Evolutionary conservation across 2,888 invertebrate species (phyloP), one percentile per base, ranked within the genome.

Genomic region (Apodemia duryi): DNA sequence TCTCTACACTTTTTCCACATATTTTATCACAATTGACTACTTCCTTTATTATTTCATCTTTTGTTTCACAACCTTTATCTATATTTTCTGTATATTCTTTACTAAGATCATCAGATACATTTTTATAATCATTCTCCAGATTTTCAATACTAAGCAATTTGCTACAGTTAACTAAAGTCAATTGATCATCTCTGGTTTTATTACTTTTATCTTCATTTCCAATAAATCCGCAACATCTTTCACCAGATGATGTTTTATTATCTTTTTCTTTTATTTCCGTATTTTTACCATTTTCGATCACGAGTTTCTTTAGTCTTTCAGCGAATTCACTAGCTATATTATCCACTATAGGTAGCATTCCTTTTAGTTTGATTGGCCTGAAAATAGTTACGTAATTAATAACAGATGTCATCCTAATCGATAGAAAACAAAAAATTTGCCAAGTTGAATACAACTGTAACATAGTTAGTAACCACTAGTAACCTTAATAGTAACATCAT

Each of bases 301-400:
- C 70, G 13, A 84, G 71, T 0, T 75, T 77, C 70, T 75, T 77
- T 0, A 90, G 71, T 64, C 83, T 73, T 0, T 76, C 68, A 0
- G 85, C 77, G 65, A 91, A 90, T 67, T 89, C 88, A 11, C 78
- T 78, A 0, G 91, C 87, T 28, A 88, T 88, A 51, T 82, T 83
- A 69, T 86, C 88, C 68, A 91, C 87, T 2, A 91, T 73, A 0
- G 88, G 90, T 51, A 90, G 83, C 91, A 91, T 91, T 38, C 89
- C 88, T 66, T 88, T 78, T 0, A 91, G 73, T 75, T 91, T 91
- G 70, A 87, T 91, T 46, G 91, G 91, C 52, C 91, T 91, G 87
- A 21, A 75, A 75, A 21, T 5, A 65, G 57, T 64, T n/a, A 21
- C 2, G 2, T 54, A 62, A 60, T 11, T 29, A 32, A 43, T 46